Conservation (phyloP, 2,113 vertebrate species). For the Gadus chalcogrammus region DNA sequence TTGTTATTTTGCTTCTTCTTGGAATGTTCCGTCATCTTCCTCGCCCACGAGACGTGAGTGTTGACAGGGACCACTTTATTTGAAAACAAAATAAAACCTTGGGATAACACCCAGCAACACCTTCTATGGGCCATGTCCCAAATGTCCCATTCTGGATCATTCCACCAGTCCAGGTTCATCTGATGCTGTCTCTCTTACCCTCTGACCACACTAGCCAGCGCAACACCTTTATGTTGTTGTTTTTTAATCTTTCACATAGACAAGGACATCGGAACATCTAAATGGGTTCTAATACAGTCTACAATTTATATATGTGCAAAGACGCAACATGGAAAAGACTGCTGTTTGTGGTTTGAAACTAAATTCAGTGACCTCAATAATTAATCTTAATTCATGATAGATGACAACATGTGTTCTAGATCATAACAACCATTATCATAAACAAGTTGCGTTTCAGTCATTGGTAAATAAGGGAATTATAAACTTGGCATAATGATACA, state of each 20-base stretch:
- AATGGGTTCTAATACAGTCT: conserved; percentile 1
- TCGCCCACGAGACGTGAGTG: not conserved
- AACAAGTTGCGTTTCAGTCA: too few relatives aligned
- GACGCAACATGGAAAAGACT: too few relatives aligned
- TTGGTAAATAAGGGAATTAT: not conserved
- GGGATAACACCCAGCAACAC: too few relatives aligned
- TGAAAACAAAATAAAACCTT: too few relatives aligned
- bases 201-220: conserved; percentile 7
- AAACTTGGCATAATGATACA: not conserved
- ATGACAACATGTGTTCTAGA: conserved; percentile 8
- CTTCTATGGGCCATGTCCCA: too few relatives aligned
- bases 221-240: not conserved
- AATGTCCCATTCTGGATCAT: conserved; percentile 1
- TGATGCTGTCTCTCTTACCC: conserved; percentile 3
- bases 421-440: too few relatives aligned
- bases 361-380: not conserved
- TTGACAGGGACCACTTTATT: too few relatives aligned
- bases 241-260: not conserved
- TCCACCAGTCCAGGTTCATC: not conserved
- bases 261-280: conserved; percentile 1
- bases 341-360: too few relatives aligned
- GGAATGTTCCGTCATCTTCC: conserved; percentile 11
- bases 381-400: conserved; percentile 5
- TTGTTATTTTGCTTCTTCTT: conserved; percentile 10
- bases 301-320: too few relatives aligned